A percentile compares a stretch with the other conserved stretches of the same genome.
Conservation (phyloP, 2,888 invertebrate genomes). For the Nephrotoma flavescens region DNA sequence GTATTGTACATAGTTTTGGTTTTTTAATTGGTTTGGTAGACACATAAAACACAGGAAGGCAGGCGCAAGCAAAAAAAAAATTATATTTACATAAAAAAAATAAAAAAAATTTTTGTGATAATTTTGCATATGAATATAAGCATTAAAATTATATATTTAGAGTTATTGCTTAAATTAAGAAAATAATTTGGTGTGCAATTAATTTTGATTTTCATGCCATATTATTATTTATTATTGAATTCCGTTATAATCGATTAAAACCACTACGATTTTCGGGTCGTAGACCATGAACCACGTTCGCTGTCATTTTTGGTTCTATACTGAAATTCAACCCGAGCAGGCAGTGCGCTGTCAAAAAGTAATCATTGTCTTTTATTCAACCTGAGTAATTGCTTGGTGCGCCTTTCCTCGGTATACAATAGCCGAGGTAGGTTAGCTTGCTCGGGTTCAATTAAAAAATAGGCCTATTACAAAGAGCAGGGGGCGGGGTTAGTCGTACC, state of each 20-base stretch:
- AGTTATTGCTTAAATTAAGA: not conserved
- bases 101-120: conserved; percentile 5
- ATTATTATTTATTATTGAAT: not conserved
- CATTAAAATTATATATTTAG: not conserved
- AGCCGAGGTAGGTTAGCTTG: no score
- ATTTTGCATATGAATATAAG: not conserved
- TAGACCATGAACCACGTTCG: no score
- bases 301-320: no score
- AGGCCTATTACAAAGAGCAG: no score
- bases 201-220: not conserved
- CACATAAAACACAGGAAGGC: not conserved
- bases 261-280: no score
- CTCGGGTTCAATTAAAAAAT: no score
- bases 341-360: no score
- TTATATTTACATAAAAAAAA: not conserved
- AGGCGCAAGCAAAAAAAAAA: not conserved
- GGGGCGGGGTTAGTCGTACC: no score
- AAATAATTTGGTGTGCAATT: not conserved
- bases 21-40: not conserved
- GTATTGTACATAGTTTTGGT: not conserved
- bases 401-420: no score
- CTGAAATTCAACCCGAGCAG: no score
- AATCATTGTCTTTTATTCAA: no score
- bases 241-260: not conserved
- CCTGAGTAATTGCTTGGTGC: no score